Evolutionary conservation across 2,113 vertebrate genomes (phyloP).

Genomic region (Eubucco bourcierii): DNA sequence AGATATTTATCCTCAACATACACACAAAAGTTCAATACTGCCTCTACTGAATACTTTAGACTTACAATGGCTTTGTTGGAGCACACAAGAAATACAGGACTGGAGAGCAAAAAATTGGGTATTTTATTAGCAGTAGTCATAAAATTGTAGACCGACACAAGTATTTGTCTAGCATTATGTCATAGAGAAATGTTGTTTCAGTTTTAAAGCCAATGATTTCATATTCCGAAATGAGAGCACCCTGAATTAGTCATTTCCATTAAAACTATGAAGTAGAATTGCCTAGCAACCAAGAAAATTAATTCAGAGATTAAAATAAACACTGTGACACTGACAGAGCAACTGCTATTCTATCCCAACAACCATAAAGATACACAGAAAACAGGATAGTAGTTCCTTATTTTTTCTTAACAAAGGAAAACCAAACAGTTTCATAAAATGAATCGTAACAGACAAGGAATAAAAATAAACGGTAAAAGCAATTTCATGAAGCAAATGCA

Average conservation of each 20-base stretch:
- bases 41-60: background rate
- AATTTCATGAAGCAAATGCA: background rate
- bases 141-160: background rate
- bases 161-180: conserved; percentile 2
- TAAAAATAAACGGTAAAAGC: background rate
- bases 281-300: conserved; percentile 67
- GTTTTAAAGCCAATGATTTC: background rate
- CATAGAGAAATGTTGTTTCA: conserved; percentile 15
- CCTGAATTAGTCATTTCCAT: conserved; percentile 55
- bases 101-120: background rate
- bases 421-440: background rate
- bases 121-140: background rate
- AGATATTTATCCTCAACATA: background rate
- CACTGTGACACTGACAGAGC: conserved; percentile 23
- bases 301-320: conserved; percentile 66
- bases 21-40: background rate
- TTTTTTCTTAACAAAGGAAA: background rate
- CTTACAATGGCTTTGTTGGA: background rate
- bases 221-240: conserved; percentile 26
- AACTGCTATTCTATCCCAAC: conserved; percentile 10
- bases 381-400: background rate
- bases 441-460: background rate
- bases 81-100: background rate
- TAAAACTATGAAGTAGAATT: conserved; percentile 60
- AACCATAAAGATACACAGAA: background rate